Evolutionary conservation across 2,113 vertebrate species (phyloP), one percentile per base, ranked within the genome.

Genomic region (Leiothrix lutea): DNA sequence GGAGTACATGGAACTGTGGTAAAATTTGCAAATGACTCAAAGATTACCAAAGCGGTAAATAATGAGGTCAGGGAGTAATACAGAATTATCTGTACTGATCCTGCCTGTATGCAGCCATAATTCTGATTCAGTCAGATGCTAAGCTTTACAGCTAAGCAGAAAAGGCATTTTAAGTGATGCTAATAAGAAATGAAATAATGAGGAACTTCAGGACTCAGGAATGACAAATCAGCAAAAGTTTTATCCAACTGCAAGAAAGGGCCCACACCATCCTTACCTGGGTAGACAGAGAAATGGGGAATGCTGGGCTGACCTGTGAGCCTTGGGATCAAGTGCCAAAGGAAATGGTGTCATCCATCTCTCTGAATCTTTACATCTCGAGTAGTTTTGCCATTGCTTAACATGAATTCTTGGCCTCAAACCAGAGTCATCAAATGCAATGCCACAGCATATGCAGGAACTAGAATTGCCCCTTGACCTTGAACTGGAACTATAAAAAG

Each of bases 11-110:
- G 78, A 71, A 53, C 57, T 87, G 66, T 88, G 92, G 85, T 85
- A 80, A 88, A 96, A 96, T 69, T 88, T 93, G 84, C 78, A 92
- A 91, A 74, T 93, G 78, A 79, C 70, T 92, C 70, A 44, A 82
- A 85, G 88, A 88, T 92, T 93, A 88, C 78, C 89, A 40, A 89
- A 78, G 78, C 1, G 1, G 72, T 92, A 95, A 89, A 93, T 96
- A 95, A 81, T 64, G 87, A 92, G 84, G 84, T 62, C 90, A 92
- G 84, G 35, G 61, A 87, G 61, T 72, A 81, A 60, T 31, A 60
- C 0, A 65, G 87, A 87, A 60, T 91, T 85, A 33, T 80, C 81
- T 91, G 3, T 50, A 45, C 61, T 87, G 79, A 85, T 75, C 53
- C 61, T 85, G 85, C 50, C 77, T 75, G 45, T 44, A 36, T 75